These are phyloP conservation scores for Natator depressus DNA, from an alignment of 2,113 vertebrate genomes.

Conservation along the genomic window DNA sequence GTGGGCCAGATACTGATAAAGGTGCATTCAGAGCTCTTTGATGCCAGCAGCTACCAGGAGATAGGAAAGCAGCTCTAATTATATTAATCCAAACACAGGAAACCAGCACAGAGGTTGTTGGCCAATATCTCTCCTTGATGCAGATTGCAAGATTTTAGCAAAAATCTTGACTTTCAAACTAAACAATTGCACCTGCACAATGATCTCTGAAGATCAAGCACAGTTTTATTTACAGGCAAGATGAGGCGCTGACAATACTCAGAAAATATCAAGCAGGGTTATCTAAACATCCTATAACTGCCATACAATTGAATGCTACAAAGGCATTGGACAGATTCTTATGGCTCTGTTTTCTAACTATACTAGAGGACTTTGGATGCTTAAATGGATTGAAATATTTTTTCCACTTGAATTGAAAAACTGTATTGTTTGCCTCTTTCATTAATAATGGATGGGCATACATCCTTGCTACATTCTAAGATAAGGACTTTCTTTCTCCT, in stretches of 20 bases:
- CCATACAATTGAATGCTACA: background rate
- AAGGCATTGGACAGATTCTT: background rate
- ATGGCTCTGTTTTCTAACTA: background rate
- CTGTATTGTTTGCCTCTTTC: background rate
- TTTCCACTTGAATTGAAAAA: background rate
- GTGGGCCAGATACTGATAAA: background rate
- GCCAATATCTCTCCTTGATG: background rate
- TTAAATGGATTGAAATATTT: fast-evolving
- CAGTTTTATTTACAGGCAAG: background rate
- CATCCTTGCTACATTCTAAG: background rate
- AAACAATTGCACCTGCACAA: background rate
- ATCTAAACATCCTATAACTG: background rate
- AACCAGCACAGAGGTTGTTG: background rate
- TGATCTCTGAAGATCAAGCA: fast-evolving
- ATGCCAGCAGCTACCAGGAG: background rate
- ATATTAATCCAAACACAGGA: background rate
- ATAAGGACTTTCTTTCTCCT: background rate
- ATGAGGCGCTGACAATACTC: background rate
- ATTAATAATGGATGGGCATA: background rate
- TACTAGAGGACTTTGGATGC: background rate
- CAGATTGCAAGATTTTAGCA: background rate
- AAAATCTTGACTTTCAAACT: background rate
- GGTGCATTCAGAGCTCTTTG: background rate
- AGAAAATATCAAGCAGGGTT: background rate
- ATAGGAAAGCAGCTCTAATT: background rate